phyloP scores from a whole-genome alignment of 2,888 invertebrate species.

The Aethes cnicana region DNA sequence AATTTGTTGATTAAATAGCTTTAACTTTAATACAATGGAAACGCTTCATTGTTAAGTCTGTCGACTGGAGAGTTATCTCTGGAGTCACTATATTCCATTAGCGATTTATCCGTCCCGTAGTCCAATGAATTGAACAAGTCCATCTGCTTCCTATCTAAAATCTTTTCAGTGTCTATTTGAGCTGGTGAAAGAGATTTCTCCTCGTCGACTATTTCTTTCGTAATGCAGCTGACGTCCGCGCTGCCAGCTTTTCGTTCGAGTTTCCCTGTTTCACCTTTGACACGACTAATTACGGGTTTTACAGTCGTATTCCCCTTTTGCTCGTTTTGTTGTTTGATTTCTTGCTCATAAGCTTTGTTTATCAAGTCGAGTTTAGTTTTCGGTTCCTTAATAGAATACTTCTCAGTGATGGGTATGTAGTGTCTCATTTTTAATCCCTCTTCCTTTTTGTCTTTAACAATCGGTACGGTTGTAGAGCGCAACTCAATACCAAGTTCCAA shows the following conservation, averaged over 20 bases:
- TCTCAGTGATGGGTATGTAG: not conserved
- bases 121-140: conserved; percentile 60
- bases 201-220: conserved; percentile 42
- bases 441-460: not conserved
- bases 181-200: conserved; percentile 36
- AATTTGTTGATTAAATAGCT: no score
- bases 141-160: conserved; percentile 53
- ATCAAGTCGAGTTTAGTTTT: conserved; percentile 45
- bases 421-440: conserved; percentile 18
- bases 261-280: conserved; percentile 5
- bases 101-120: conserved; percentile 53
- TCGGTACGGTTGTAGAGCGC: no score
- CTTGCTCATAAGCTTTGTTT: conserved; percentile 47
- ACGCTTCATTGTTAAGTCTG: conserved; percentile 45
- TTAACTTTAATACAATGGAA: no score
- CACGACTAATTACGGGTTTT: not conserved
- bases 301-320: not conserved
- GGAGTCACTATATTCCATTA: conserved; percentile 46
- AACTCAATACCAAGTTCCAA: not conserved
- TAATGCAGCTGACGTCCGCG: conserved; percentile 43
- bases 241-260: conserved; percentile 19
- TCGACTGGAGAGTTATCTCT: conserved; percentile 44
- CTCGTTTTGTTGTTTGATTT: conserved; percentile 33
- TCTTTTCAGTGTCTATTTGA: conserved; percentile 40
- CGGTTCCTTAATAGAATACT: conserved; percentile 5